Percentiles rank a stretch among this genome's conserved stretches.
These are phyloP conservation scores for Dromiciops gliroides DNA, from an alignment of 2,113 vertebrate genomes.

Conservation along the genomic window DNA sequence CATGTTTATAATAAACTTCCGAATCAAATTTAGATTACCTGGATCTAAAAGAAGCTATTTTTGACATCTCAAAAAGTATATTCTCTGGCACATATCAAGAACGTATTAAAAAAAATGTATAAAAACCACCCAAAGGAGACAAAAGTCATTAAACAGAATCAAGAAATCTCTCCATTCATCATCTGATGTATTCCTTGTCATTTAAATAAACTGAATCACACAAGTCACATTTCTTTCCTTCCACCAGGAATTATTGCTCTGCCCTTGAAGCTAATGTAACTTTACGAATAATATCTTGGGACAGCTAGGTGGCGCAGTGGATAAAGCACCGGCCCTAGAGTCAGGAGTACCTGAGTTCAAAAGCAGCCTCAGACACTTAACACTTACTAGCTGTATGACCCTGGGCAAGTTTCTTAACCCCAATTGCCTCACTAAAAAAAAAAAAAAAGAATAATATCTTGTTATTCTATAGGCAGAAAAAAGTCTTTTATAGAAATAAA, in stretches of 20 bases:
- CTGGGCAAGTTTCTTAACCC: too few relatives aligned
- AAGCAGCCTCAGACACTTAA: too few relatives aligned
- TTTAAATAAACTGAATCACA: slow-evolving; percentile 39
- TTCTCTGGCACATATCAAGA: slow-evolving; percentile 38
- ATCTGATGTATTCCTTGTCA: slow-evolving; percentile 29
- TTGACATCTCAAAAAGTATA: slow-evolving; percentile 28
- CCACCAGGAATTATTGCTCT: slow-evolving; percentile 28
- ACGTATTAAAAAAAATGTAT: slow-evolving; percentile 29
- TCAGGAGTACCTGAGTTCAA: too few relatives aligned
- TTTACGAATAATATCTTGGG: slow-evolving; percentile 24
- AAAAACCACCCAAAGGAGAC: slow-evolving; percentile 2
- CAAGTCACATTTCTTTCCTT: slow-evolving; percentile 14
- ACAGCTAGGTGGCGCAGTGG: too few relatives aligned
- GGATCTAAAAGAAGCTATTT: slow-evolving; percentile 12
- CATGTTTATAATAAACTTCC: not conserved
- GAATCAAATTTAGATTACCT: not conserved
- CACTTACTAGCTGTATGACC: too few relatives aligned
- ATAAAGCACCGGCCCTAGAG: too few relatives aligned
- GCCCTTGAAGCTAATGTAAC: slow-evolving; percentile 28
- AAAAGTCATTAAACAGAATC: not conserved
- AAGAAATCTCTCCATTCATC: slow-evolving; percentile 22
- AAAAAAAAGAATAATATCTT: not conserved
- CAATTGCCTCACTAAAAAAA: too few relatives aligned
- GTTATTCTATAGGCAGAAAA: not conserved
- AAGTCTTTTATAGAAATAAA: slow-evolving; percentile 24